These are phyloP conservation scores for Melipona quadrifasciata DNA, from an alignment of 1,140 invertebrate species.

Conservation along the genomic window DNA sequence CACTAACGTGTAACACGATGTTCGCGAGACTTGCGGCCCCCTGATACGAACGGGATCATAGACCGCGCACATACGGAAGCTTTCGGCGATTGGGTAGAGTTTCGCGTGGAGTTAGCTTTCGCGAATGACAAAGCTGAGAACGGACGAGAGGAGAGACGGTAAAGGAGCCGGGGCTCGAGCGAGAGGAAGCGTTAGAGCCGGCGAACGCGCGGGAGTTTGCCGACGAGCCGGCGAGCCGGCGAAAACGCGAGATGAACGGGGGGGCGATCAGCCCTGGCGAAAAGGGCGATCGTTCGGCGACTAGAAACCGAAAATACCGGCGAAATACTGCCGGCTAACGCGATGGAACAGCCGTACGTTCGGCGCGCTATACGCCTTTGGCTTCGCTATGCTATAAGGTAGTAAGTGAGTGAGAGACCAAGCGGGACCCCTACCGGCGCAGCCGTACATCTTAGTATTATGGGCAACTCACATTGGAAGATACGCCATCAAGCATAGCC, in stretches of 20 bases:
- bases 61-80: background rate
- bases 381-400: conserved; percentile 81
- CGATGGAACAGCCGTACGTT: conserved; percentile 69
- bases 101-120: background rate
- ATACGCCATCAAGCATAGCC: conserved; percentile 90
- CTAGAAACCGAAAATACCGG: conserved; percentile 59
- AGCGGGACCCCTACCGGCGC: conserved; percentile 84
- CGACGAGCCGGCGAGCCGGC: background rate
- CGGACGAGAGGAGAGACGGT: background rate
- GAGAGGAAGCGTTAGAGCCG: background rate
- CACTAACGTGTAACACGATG: conserved; percentile 43
- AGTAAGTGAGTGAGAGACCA: conserved; percentile 73
- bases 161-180: background rate
- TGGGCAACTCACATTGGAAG: conserved; percentile 90
- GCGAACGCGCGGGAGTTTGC: background rate
- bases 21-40: background rate
- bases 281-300: conserved; percentile 23
- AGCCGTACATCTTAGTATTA: conserved; percentile 89
- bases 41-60: background rate
- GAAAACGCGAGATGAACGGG: background rate
- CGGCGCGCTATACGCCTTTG: conserved; percentile 79
- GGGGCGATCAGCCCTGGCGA: conserved; percentile 10
- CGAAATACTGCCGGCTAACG: conserved; percentile 67
- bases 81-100: background rate
- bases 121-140: too few relatives aligned